phyloP scores from a whole-genome alignment of 2,888 invertebrate species.

The Aromia moschata region DNA sequence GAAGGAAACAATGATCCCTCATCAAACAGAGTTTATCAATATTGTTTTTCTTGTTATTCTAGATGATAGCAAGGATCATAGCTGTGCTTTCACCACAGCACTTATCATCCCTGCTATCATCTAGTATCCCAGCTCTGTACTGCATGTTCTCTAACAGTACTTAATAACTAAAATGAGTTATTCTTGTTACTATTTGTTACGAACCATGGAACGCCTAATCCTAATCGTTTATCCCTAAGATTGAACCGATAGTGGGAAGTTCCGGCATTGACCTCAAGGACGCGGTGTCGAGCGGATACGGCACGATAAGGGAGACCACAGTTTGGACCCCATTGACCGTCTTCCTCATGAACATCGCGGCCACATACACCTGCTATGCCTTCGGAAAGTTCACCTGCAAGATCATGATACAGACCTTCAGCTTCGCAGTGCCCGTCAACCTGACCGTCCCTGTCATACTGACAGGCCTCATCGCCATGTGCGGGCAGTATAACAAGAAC shows the following conservation, averaged over 20 bases:
- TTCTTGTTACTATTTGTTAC: no score
- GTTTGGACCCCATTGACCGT: conserved; percentile 67
- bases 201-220: no score
- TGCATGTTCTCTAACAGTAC: no score
- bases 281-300: conserved; percentile 44
- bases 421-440: conserved; percentile 84
- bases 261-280: conserved; percentile 52
- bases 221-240: no score
- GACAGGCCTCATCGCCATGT: conserved; percentile 73
- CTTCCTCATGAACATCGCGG: conserved; percentile 71
- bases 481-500: conserved; percentile 71
- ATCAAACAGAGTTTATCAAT: no score
- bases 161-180: no score
- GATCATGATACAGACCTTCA: conserved; percentile 87
- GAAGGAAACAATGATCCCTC: no score
- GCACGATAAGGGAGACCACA: conserved; percentile 51
- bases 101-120: no score
- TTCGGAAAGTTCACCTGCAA: conserved; percentile 86
- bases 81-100: no score
- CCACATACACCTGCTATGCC: conserved; percentile 74
- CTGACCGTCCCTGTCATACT: conserved; percentile 80
- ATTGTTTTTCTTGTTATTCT: no score
- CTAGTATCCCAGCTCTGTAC: no score
- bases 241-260: conserved; percentile 61
- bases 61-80: no score